Base-by-base conservation (phyloP, 2,797 vertebrate genomes). In the Limnodromus scolopaceus region DNA sequence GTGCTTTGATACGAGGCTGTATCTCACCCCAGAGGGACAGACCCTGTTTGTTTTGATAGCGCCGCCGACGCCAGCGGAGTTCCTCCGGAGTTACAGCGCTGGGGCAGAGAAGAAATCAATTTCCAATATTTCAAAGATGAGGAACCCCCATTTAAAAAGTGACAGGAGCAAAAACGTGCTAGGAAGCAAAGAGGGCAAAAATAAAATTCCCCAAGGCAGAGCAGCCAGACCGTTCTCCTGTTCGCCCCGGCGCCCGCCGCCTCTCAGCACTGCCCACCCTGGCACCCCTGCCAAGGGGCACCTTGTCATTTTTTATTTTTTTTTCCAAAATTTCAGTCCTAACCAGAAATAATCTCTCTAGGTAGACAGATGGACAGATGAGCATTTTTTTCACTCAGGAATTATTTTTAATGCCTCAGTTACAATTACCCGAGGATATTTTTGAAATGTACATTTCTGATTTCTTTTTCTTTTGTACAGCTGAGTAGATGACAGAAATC, bases 371-470 rank as follows among this genome's bases (percentile, higher is more conserved):
- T 30, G 66, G 45, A 54, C 28, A 84, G 43, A 78, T 49, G 10
- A 93, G 39, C 18, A 17, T 36, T 51, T 79, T 80, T 85, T 9
- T 51, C 8, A 61, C 28, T 57, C n/a, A 77, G 72, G 53, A 84
- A 80, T 87, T 93, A 60, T 75, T 86, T 94, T 84, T 85, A 90
- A 89, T 63, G 61, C 22, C 24, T 57, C 65, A 53, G 71, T 82
- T 75, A 72, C 74, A 93, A 89, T 86, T 74, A 87, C 64, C 80
- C 28, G 28, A 91, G 75, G 49, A n/a, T 80, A 76, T 83, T 93
- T 82, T 91, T 27, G 49, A 78, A 83, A 84, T 15, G 13, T 25
- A 60, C 11, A n/a, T 34, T 65, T 63, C 49, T 5, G 24, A 6
- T 3, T 36, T 93, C 85, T 66, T 77, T 32, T 46, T 13, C 34